Evolutionary conservation across 64 coral and sea anemone genomes (phyloP).

Genomic region (Orbicella faveolata): DNA sequence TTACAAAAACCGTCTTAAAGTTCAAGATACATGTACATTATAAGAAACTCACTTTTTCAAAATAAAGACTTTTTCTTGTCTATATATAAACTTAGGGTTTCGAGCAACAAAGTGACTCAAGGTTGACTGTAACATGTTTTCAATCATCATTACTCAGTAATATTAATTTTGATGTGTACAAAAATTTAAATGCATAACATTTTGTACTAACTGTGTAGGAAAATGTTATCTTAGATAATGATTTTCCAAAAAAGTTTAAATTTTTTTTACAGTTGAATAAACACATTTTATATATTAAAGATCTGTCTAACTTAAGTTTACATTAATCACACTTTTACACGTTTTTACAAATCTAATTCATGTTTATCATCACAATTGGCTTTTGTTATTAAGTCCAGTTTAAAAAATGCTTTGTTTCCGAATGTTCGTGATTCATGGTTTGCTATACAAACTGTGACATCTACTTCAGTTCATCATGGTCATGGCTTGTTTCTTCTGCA

Average conservation of each 20-base stretch:
- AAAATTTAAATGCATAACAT: neutral
- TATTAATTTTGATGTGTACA: neutral
- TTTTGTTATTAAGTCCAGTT: neutral
- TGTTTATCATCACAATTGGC: neutral
- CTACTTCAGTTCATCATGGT: constrained; percentile 21
- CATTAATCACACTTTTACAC: neutral
- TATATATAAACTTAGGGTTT: neutral
- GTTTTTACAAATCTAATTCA: neutral
- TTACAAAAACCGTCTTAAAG: too few relatives aligned
- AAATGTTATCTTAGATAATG: neutral
- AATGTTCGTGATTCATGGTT: neutral
- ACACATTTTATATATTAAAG: constrained; percentile 4
- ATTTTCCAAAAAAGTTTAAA: neutral
- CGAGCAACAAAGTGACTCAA: neutral
- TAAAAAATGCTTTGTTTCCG: neutral
- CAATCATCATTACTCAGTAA: neutral
- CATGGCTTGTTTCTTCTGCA: constrained; percentile 37
- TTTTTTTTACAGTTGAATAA: neutral
- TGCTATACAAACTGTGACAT: neutral
- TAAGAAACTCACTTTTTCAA: too few relatives aligned
- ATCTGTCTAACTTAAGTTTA: neutral
- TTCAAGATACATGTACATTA: too few relatives aligned
- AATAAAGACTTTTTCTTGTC: too few relatives aligned
- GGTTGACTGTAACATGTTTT: neutral
- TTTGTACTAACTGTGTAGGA: neutral